phyloP scores from a whole-genome alignment of 2,888 invertebrate genomes.

The Andrena marginata region DNA sequence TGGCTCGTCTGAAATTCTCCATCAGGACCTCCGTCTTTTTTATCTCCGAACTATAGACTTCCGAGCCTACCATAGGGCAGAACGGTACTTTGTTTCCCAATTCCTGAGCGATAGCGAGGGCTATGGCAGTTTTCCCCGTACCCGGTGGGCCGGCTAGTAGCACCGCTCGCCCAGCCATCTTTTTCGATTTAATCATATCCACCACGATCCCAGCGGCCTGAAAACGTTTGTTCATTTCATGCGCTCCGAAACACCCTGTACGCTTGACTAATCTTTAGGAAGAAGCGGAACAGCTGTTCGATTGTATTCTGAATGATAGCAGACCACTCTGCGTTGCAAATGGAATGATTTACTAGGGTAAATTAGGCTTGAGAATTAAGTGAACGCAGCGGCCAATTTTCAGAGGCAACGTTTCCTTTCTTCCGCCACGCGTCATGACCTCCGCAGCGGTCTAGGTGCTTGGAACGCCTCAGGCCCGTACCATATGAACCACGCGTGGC shows the following conservation, averaged over 20 bases:
- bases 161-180: slow-evolving; percentile 98
- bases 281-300: background rate
- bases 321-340: background rate
- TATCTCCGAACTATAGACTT: slow-evolving; percentile 99
- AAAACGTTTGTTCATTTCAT: slow-evolving; percentile 56
- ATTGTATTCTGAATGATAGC: background rate
- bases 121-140: slow-evolving; percentile 99
- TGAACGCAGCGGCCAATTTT: too few species aligned
- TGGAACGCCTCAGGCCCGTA: too few species aligned
- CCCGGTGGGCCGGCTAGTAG: slow-evolving; percentile 98
- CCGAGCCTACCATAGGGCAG: slow-evolving; percentile 96
- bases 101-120: slow-evolving; percentile 98
- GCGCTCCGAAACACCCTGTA: too few species aligned
- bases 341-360: background rate
- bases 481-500: too few species aligned
- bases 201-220: slow-evolving; percentile 98
- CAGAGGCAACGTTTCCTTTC: too few species aligned
- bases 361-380: too few species aligned
- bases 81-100: slow-evolving; percentile 98
- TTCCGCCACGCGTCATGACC: too few species aligned
- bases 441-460: too few species aligned
- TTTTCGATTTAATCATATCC: slow-evolving; percentile 97
- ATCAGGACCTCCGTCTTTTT: slow-evolving; percentile 99
- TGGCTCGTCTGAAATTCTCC: slow-evolving; percentile 99
- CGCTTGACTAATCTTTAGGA: background rate